phyloP scores from a whole-genome alignment of 2,888 invertebrate species.

The Ernsta delagoae region DNA sequence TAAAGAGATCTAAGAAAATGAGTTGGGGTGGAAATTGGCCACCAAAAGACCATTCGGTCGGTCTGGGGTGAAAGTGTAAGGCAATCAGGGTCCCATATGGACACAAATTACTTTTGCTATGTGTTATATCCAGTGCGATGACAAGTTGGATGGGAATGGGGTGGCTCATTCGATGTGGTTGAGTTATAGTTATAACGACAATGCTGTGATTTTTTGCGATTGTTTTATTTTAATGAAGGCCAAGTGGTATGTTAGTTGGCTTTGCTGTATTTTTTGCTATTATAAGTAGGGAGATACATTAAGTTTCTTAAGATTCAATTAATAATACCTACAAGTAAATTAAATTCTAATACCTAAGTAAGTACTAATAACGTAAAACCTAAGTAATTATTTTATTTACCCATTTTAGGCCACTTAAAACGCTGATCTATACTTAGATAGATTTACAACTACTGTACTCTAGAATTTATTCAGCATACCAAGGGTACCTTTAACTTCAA shows the following conservation, averaged over 20 bases:
- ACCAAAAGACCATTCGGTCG: constrained; percentile 69
- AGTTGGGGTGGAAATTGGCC: constrained; percentile 62
- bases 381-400: too few relatives aligned
- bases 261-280: neutral
- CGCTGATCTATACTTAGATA: too few relatives aligned
- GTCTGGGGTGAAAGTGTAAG: constrained; percentile 72
- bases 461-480: too few relatives aligned
- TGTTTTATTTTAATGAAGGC: constrained; percentile 10
- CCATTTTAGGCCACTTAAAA: too few relatives aligned
- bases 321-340: too few relatives aligned
- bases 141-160: constrained; percentile 75
- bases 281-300: too few relatives aligned
- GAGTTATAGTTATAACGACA: constrained; percentile 32
- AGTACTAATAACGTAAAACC: too few relatives aligned
- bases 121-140: constrained; percentile 73
- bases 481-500: too few relatives aligned
- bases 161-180: constrained; percentile 54
- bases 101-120: constrained; percentile 81
- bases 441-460: too few relatives aligned
- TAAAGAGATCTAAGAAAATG: constrained; percentile 72
- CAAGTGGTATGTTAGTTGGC: neutral
- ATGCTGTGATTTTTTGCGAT: constrained; percentile 12
- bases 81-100: constrained; percentile 84
- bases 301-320: too few relatives aligned
- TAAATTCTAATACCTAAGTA: too few relatives aligned